Evolutionary conservation across 2,888 invertebrate genomes (phyloP).

Genomic region (Troglohyphantes excavatus): DNA sequence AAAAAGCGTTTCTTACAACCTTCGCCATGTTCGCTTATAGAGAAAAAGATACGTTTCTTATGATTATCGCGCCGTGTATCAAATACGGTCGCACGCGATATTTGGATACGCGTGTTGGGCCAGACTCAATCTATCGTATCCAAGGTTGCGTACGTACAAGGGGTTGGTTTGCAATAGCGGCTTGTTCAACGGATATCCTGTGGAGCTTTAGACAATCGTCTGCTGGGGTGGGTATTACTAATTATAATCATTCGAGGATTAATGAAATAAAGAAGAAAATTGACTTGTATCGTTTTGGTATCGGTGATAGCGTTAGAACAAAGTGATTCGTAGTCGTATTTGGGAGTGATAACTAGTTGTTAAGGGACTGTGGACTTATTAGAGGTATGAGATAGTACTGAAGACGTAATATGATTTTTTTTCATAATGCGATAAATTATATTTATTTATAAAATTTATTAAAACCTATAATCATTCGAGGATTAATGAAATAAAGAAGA

Average conservation of each 20-base stretch:
- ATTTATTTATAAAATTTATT: too few relatives aligned
- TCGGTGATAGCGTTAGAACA: slow-evolving; percentile 35
- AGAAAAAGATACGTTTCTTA: slow-evolving; percentile 42
- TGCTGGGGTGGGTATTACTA: slow-evolving; percentile 37
- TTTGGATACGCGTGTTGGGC: slow-evolving; percentile 53
- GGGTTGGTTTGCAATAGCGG: background rate
- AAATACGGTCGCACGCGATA: slow-evolving; percentile 59
- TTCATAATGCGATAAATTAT: too few relatives aligned
- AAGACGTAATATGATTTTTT: too few relatives aligned
- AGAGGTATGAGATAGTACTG: background rate
- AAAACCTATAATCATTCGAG: slow-evolving; percentile 47
- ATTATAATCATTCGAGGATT: slow-evolving; percentile 56
- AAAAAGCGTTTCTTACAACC: slow-evolving; percentile 27
- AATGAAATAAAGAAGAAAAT: slow-evolving; percentile 42
- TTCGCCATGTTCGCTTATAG: slow-evolving; percentile 26
- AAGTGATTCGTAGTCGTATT: slow-evolving; percentile 21
- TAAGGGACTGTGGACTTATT: slow-evolving; percentile 3
- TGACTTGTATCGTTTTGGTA: slow-evolving; percentile 54
- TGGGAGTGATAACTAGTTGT: background rate
- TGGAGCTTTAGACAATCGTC: slow-evolving; percentile 46
- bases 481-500: slow-evolving; percentile 54
- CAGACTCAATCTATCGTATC: slow-evolving; percentile 58
- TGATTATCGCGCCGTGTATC: slow-evolving; percentile 57
- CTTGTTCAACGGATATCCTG: slow-evolving; percentile 72
- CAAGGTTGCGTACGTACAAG: slow-evolving; percentile 49